Base-by-base conservation (phyloP, 2,113 vertebrate species). In the Pao palembangensis region DNA sequence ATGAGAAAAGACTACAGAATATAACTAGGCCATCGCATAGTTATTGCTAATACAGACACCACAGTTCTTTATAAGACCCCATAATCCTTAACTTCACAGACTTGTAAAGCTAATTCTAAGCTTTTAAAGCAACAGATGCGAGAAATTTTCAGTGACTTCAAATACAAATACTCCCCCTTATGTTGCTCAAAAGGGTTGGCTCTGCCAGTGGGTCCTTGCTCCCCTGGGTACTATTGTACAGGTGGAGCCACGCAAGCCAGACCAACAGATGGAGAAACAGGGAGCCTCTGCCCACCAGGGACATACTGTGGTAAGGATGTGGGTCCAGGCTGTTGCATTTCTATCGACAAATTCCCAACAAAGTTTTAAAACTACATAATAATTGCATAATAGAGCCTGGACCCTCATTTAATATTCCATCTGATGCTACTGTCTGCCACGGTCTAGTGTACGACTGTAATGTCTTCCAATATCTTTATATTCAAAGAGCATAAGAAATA, bases 171-270 rank as follows among this genome's bases (percentile, higher is more conserved):
- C 17, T 52, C 21, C n/a, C 6, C 20, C 8, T 52, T 25, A 10
- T 72, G 41, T 71, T 71, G 12, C 44, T 55, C 43, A 31, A 64
- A 84, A 98, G 94, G 95, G 60, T 86, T 97, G 61, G 71, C 92
- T 49, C 76, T 81, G 2, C 93, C 93, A 11, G 90, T 85, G 19
- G 94, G 95, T 10, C 88, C 92, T 6, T 98, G 96, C 63, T 69
- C 87, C 50, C 69, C 93, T 57, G 94, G 96, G 0, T 95, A 93
- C 88, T 94, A 91, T 78, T 98, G 95, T 67, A 72, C 28, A 4
- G 89, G 86, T 69, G 87, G 90, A 79, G 91, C 95, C 58, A 80
- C 58, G 18, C 74, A 83, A 34, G 86, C 92, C n/a, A 89, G 84
- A 58, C 95, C 94, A 62, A 87, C 66, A 53, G 93, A 96, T 59